A percentile compares a stretch with the other conserved stretches of the same genome.
Evolutionary conservation across 2,888 invertebrate species (phyloP).

Genomic region (Acanthacorydalis orientalis): DNA sequence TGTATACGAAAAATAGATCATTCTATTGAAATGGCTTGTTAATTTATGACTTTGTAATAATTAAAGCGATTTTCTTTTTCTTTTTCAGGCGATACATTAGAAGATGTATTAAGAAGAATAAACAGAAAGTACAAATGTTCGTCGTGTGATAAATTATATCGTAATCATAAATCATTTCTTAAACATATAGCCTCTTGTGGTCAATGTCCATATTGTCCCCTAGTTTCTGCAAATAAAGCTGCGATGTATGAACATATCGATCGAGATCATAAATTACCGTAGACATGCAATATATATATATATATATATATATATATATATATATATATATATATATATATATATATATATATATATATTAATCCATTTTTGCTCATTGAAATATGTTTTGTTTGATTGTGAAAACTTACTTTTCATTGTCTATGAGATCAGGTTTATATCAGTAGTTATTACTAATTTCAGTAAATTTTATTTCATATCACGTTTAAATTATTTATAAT

Average conservation of each 20-base stretch:
- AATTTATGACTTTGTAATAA: not conserved
- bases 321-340: not conserved
- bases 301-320: not conserved
- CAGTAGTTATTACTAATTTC: no score
- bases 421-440: no score
- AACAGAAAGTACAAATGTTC: constrained; percentile 4
- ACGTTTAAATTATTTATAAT: no score
- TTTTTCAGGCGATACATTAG: constrained; percentile 3
- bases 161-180: constrained; percentile 2
- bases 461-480: no score
- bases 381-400: no score
- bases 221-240: not conserved
- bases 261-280: not conserved
- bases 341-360: not conserved
- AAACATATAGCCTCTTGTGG: constrained; percentile 3
- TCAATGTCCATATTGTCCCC: constrained; percentile 3
- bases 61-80: not conserved
- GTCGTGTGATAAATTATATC: constrained; percentile 5
- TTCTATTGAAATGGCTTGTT: not conserved
- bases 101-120: constrained; percentile 4
- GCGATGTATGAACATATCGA: constrained; percentile 1
- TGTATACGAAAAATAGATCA: no score
- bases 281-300: constrained; percentile 11
- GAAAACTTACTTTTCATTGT: no score
- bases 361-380: no score